phyloP scores from a whole-genome alignment of 2,888 invertebrate genomes.

The Oxycera nigricornis region DNA sequence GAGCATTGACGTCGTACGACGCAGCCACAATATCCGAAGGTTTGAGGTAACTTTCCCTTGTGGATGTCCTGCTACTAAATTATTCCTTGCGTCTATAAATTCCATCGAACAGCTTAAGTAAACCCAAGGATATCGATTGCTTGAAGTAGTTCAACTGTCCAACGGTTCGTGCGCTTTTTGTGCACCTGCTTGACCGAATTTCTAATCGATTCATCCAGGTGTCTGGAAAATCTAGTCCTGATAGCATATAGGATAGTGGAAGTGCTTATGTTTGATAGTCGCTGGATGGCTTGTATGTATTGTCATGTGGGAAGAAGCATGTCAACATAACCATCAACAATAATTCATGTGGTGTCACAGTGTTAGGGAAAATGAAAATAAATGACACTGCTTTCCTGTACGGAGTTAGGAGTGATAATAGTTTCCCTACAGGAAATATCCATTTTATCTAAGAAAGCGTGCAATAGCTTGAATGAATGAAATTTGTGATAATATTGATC shows the following conservation, averaged over 20 bases:
- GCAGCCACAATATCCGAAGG: no score
- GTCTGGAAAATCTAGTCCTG: not conserved
- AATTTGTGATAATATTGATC: no score
- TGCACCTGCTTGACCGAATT: not conserved
- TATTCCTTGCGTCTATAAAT: no score
- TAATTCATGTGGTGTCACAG: not conserved
- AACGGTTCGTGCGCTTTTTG: not conserved
- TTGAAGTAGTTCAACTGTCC: slow-evolving; percentile 1
- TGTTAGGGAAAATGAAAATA: not conserved
- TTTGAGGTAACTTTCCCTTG: no score
- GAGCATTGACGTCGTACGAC: no score
- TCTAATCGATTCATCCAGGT: slow-evolving; percentile 4
- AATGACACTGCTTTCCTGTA: not conserved
- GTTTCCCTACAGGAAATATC: not conserved
- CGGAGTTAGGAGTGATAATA: not conserved
- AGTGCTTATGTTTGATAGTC: not conserved
- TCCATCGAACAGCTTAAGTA: no score
- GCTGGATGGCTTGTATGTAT: not conserved
- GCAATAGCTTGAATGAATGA: no score
- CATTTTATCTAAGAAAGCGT: no score
- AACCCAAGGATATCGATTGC: slow-evolving; percentile 24
- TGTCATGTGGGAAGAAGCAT: not conserved
- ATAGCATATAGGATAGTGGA: not conserved
- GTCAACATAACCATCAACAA: no score
- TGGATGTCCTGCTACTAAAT: no score